phyloP scores from a whole-genome alignment of 2,888 invertebrate species.

The Thera obeliscata region DNA sequence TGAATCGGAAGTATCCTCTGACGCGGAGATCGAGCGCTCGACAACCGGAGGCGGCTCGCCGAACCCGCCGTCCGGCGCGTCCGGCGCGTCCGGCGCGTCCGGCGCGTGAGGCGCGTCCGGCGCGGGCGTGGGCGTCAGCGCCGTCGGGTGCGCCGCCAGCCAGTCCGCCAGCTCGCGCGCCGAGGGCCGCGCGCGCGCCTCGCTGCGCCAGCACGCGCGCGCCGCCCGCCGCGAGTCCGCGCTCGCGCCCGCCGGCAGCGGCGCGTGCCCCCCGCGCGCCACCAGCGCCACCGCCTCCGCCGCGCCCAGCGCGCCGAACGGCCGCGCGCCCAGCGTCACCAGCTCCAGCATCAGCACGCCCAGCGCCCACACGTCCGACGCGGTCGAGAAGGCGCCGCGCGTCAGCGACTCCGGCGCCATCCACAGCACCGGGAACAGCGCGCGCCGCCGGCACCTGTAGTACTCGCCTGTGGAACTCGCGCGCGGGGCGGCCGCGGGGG shows the following conservation, averaged over 20 bases:
- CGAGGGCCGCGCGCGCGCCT: constrained; percentile 89
- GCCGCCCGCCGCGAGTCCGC: constrained; percentile 82
- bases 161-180: constrained; percentile 85
- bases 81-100: neutral
- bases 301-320: constrained; percentile 90
- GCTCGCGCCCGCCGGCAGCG: constrained; percentile 85
- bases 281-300: constrained; percentile 85
- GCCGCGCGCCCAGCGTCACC: constrained; percentile 94
- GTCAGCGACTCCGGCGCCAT: constrained; percentile 95
- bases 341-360: constrained; percentile 93
- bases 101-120: neutral
- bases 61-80: neutral
- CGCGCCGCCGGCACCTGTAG: constrained; percentile 92
- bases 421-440: constrained; percentile 94
- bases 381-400: constrained; percentile 91
- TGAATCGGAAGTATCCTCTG: no score
- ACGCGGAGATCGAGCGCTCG: constrained; percentile 4
- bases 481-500: constrained; percentile 87
- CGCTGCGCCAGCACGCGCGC: constrained; percentile 89
- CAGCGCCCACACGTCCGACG: constrained; percentile 95
- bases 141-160: constrained; percentile 41
- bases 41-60: constrained; percentile 11
- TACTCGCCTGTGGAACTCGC: constrained; percentile 91
- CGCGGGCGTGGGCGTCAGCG: constrained; percentile 7
- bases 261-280: constrained; percentile 86